These are phyloP conservation scores for Agrenia bidenticulata DNA, from an alignment of 2,888 invertebrate genomes.

Conservation along the genomic window DNA sequence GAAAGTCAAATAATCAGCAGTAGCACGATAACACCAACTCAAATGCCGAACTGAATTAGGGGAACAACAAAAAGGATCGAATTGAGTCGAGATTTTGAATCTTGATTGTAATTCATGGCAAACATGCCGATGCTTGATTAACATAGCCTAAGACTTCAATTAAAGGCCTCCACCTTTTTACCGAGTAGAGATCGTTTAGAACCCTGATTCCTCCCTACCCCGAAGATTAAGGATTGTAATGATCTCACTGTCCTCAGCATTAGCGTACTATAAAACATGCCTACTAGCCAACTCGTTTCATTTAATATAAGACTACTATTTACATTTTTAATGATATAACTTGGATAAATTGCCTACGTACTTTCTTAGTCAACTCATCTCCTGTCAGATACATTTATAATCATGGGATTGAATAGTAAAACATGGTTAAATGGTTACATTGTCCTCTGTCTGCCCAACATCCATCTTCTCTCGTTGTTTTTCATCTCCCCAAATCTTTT, in stretches of 20 bases:
- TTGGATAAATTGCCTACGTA: too few species aligned
- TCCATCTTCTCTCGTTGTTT: conserved; percentile 15
- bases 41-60: conserved; percentile 14
- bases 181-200: too few species aligned
- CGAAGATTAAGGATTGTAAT: too few species aligned
- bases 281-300: too few species aligned
- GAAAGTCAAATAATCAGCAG: too few species aligned
- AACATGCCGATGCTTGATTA: conserved; percentile 10
- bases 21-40: neutral
- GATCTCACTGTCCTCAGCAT: too few species aligned
- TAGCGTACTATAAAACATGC: too few species aligned
- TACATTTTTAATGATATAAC: too few species aligned
- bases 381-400: conserved; percentile 27
- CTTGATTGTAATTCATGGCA: neutral
- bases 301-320: too few species aligned
- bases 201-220: too few species aligned
- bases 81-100: conserved; percentile 10
- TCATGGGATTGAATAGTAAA: conserved; percentile 12
- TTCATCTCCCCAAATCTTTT: conserved; percentile 19
- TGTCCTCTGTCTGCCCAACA: conserved; percentile 11
- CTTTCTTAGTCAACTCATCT: conserved; percentile 11
- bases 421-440: conserved; percentile 13
- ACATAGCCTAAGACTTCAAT: neutral
- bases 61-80: conserved; percentile 18
- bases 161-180: too few species aligned